phyloP scores from a whole-genome alignment of 2,888 invertebrate genomes.

The Priocnemis perturbator region DNA sequence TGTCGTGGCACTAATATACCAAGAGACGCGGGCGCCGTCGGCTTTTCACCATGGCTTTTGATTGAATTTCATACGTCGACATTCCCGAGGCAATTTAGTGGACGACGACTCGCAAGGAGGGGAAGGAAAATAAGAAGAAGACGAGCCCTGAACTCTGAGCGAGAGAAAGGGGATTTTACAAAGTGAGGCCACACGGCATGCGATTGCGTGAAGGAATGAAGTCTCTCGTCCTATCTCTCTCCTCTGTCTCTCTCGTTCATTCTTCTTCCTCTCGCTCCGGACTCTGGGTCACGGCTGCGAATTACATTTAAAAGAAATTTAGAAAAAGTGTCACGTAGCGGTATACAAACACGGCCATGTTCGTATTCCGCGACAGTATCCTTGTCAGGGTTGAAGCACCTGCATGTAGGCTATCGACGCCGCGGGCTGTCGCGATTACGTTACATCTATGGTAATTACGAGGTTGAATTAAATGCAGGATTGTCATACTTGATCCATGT shows the following conservation, averaged over 20 bases:
- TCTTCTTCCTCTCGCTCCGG: constrained; percentile 1
- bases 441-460: not conserved
- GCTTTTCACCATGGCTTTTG: not conserved
- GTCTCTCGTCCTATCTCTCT: not conserved
- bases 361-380: constrained; percentile 3
- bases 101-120: not conserved
- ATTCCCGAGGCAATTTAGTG: constrained; percentile 18
- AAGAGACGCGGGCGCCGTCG: too few relatives aligned
- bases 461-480: too few relatives aligned
- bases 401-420: not conserved
- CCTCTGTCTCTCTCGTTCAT: not conserved
- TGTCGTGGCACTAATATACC: too few relatives aligned
- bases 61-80: constrained; percentile 17
- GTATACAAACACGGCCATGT: not conserved
- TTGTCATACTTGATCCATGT: too few relatives aligned
- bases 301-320: constrained; percentile 24
- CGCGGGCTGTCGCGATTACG: not conserved
- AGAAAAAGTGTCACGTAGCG: constrained; percentile 27
- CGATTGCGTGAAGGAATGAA: constrained; percentile 21
- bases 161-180: constrained; percentile 28
- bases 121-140: too few relatives aligned
- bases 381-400: constrained; percentile 2
- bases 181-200: not conserved
- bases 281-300: constrained; percentile 14
- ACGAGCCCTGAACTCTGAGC: too few relatives aligned